Evolutionary conservation across 2,888 invertebrate genomes (phyloP).

Genomic region (Scotopteryx bipunctaria): DNA sequence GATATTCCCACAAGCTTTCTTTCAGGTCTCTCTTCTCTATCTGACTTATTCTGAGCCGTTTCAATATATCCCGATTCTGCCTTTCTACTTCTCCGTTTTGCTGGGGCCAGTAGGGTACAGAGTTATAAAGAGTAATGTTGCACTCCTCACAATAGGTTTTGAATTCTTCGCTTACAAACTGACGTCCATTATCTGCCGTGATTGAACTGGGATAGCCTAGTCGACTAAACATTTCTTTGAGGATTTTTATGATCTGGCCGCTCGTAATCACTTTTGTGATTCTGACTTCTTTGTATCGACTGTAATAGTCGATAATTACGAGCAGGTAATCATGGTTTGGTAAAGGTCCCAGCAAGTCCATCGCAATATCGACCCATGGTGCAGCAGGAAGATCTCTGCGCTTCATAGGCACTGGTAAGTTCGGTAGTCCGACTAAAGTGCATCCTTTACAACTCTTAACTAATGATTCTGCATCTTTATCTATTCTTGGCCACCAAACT

Average conservation of each 20-base stretch:
- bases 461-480: slow-evolving; percentile 38
- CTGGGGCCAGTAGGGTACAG: slow-evolving; percentile 28
- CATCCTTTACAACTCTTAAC: slow-evolving; percentile 33
- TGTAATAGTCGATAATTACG: background rate
- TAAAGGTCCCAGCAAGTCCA: background rate
- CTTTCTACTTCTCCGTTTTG: slow-evolving; percentile 11
- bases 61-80: slow-evolving; percentile 6
- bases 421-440: slow-evolving; percentile 27
- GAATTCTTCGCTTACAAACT: slow-evolving; percentile 38
- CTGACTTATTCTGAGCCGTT: slow-evolving; percentile 1
- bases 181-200: slow-evolving; percentile 39
- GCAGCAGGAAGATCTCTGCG: background rate
- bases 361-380: background rate
- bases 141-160: slow-evolving; percentile 25
- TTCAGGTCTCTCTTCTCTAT: background rate
- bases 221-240: slow-evolving; percentile 36
- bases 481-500: slow-evolving; percentile 54
- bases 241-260: slow-evolving; percentile 17
- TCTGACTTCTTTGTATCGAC: background rate
- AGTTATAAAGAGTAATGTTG: slow-evolving; percentile 31
- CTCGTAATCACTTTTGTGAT: slow-evolving; percentile 14
- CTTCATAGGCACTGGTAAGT: slow-evolving; percentile 21
- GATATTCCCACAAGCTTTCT: background rate
- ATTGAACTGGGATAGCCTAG: slow-evolving; percentile 33
- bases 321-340: background rate